These are phyloP conservation scores for Plecotus auritus DNA, from an alignment of 2,113 vertebrate species.

Conservation along the genomic window DNA sequence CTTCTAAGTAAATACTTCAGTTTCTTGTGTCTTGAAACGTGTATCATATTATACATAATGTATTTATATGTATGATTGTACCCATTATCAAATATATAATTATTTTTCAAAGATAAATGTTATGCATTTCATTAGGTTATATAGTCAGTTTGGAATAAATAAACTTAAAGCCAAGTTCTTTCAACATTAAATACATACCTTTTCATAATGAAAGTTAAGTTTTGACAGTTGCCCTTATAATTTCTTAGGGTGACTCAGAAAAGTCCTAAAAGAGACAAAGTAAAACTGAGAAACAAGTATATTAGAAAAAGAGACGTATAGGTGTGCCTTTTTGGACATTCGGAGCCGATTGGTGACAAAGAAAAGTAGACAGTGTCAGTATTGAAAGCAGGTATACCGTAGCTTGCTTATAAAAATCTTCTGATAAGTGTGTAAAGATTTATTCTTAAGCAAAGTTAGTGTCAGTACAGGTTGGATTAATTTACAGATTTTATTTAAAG, in stretches of 20 bases:
- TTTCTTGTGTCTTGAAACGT: not conserved
- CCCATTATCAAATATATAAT: not conserved
- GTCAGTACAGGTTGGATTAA: not conserved
- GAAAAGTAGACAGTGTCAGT: not conserved
- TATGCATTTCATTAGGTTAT: not conserved
- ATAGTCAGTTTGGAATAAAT: constrained; percentile 12
- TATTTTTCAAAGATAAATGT: constrained; percentile 39
- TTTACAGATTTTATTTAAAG: constrained; percentile 13
- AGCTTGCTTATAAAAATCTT: not conserved
- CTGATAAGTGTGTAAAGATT: not conserved
- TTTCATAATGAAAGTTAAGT: not conserved
- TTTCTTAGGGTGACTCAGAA: not conserved
- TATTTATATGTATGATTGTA: not conserved
- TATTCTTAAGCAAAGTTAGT: not conserved
- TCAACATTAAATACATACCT: not conserved
- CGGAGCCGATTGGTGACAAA: not conserved
- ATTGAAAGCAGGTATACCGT: not conserved
- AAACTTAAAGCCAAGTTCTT: not conserved
- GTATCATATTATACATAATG: not conserved
- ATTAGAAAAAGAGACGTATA: not conserved
- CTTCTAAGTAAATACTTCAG: constrained; percentile 8
- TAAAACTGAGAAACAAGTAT: not conserved
- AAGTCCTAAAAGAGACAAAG: not conserved
- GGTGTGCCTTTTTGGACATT: not conserved
- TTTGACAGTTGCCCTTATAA: not conserved